These are phyloP conservation scores for Sylvilagus floridanus DNA, from an alignment of 2,797 vertebrate genomes.

Conservation along the genomic window DNA sequence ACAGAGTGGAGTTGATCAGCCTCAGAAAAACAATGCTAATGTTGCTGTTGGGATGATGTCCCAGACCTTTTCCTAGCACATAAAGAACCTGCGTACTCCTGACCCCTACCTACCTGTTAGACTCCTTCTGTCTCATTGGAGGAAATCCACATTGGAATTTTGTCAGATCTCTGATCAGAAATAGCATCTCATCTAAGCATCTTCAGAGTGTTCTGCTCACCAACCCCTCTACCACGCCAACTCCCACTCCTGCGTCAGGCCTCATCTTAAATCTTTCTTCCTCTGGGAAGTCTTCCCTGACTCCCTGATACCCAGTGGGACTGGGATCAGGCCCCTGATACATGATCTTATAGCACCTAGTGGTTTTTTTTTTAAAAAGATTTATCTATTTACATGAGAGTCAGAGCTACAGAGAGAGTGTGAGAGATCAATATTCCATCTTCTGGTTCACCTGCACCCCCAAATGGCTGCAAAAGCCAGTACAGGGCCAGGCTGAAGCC, in stretches of 20 bases:
- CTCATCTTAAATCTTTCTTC: background rate
- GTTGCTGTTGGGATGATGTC: constrained; percentile 10
- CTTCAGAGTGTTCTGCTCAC: background rate
- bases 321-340: background rate
- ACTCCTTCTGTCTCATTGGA: background rate
- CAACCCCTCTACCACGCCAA: background rate
- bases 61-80: background rate
- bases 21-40: constrained; percentile 4
- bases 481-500: too few relatives aligned
- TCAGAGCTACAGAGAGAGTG: too few relatives aligned
- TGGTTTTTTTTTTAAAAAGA: background rate
- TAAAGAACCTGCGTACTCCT: background rate
- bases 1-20: background rate
- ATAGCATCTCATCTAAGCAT: background rate
- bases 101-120: constrained; percentile 31
- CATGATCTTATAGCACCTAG: background rate
- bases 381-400: too few relatives aligned
- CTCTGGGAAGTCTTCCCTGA: background rate
- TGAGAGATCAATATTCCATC: too few relatives aligned
- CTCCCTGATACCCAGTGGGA: background rate
- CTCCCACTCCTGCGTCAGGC: background rate
- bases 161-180: constrained; percentile 20
- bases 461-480: too few relatives aligned
- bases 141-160: constrained; percentile 36
- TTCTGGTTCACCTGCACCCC: too few relatives aligned